phyloP scores from a whole-genome alignment of 2,113 vertebrate genomes.

The Ramphastos sulfuratus region DNA sequence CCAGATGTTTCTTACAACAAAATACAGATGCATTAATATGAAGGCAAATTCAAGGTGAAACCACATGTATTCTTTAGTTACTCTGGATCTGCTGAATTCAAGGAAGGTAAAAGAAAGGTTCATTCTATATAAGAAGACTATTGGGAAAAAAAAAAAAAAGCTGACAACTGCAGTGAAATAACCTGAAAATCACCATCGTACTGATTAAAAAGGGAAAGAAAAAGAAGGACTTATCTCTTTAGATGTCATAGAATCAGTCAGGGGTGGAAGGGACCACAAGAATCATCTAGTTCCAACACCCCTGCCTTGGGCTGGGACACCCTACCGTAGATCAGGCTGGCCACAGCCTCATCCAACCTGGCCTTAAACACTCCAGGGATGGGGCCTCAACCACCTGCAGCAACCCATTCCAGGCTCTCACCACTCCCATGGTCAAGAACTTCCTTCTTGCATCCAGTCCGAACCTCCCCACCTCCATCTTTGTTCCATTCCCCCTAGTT shows the following conservation, averaged over 20 bases:
- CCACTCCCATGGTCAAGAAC: too few relatives aligned
- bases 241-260: neutral
- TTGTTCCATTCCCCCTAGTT: too few relatives aligned
- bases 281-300: too few relatives aligned
- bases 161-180: neutral
- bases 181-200: neutral
- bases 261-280: too few relatives aligned
- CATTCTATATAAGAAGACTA: neutral
- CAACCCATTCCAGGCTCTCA: too few relatives aligned
- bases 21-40: neutral
- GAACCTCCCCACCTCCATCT: too few relatives aligned
- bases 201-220: neutral
- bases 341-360: too few relatives aligned
- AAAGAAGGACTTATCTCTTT: neutral
- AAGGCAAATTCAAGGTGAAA: neutral
- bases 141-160: neutral
- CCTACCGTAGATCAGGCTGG: too few relatives aligned
- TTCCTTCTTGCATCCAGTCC: too few relatives aligned
- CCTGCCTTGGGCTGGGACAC: too few relatives aligned
- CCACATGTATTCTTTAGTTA: neutral
- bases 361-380: too few relatives aligned
- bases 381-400: too few relatives aligned
- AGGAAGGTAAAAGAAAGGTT: neutral
- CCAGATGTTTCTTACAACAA: neutral
- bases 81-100: neutral